A percentile compares a stretch with the other conserved stretches of the same genome.
phyloP scores from a whole-genome alignment of 2,888 invertebrate genomes.

The Cryptophagus acutangulus region DNA sequence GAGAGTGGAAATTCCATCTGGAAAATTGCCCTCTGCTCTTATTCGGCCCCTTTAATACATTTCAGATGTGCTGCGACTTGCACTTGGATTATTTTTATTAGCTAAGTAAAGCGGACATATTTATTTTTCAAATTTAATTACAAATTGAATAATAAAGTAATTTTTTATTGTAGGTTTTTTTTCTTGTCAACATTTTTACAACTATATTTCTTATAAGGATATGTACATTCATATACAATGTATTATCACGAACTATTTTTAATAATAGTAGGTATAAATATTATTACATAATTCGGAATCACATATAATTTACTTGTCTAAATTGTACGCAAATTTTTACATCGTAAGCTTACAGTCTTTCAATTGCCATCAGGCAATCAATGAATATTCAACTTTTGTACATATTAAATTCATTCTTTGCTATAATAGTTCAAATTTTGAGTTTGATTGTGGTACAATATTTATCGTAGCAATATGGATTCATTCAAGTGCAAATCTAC shows the following conservation, averaged over 20 bases:
- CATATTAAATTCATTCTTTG: no score
- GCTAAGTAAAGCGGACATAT: conserved; percentile 9
- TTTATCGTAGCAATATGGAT: no score
- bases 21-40: conserved; percentile 20
- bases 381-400: no score
- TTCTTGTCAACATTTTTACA: conserved; percentile 22
- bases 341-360: no score
- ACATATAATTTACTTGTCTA: no score
- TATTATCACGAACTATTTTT: conserved; percentile 20
- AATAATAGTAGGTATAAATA: no score
- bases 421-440: no score
- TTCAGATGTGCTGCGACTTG: background rate
- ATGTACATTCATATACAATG: conserved; percentile 34
- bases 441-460: no score
- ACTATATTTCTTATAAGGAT: conserved; percentile 28
- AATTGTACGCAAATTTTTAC: no score
- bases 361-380: no score
- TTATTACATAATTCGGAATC: conserved; percentile 27
- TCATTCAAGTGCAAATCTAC: no score
- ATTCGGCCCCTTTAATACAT: background rate
- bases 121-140: conserved; percentile 5
- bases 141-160: conserved; percentile 17
- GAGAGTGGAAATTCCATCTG: conserved; percentile 22
- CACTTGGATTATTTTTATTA: background rate
- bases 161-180: conserved; percentile 16